A percentile compares a stretch with the other conserved stretches of the same genome.
phyloP scores from a whole-genome alignment of 1,140 invertebrate species.

The Ylistrum balloti region DNA sequence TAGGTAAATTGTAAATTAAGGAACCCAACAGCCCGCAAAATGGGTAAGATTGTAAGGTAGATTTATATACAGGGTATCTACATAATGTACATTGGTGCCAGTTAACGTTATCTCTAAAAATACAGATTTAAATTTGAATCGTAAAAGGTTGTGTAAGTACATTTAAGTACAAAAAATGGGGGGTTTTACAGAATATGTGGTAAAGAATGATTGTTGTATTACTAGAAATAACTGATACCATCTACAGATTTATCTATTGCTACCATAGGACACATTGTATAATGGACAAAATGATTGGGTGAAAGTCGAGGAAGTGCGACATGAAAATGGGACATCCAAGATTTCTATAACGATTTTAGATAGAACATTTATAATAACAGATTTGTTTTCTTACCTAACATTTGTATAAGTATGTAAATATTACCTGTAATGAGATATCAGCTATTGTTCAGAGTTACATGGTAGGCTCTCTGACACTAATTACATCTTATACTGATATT shows the following conservation, averaged over 20 bases:
- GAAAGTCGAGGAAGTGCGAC: no score
- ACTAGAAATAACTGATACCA: background rate
- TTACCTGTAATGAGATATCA: background rate
- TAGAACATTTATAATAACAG: background rate
- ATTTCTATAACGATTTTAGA: background rate
- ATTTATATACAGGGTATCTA: background rate
- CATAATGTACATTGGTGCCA: background rate
- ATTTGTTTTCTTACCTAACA: background rate
- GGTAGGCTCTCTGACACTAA: background rate
- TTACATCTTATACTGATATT: background rate
- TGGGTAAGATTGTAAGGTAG: background rate
- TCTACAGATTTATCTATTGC: no score
- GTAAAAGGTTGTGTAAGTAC: background rate
- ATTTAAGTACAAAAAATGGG: background rate
- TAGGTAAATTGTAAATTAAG: background rate
- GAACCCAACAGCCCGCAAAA: slow-evolving; percentile 1
- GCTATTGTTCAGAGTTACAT: background rate
- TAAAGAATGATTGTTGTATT: background rate
- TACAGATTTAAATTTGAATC: background rate
- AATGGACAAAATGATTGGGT: no score
- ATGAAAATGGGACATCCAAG: background rate
- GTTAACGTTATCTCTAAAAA: background rate
- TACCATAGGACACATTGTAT: no score
- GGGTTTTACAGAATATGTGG: background rate
- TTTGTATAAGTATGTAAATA: background rate